These are phyloP conservation scores for Schlechtendalia chinensis DNA, from an alignment of 1,140 invertebrate genomes.

Conservation along the genomic window DNA sequence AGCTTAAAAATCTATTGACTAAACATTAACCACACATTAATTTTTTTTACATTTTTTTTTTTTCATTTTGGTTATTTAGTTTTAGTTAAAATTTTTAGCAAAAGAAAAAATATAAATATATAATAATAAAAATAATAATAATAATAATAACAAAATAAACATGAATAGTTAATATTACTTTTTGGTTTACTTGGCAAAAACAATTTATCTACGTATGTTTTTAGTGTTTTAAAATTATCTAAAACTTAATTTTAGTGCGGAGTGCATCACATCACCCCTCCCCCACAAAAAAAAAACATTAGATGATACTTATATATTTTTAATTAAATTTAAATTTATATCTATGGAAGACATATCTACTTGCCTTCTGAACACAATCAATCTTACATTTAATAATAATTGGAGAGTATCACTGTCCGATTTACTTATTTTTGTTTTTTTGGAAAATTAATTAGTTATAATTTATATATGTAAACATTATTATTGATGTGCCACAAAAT, in stretches of 20 bases:
- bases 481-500: slow-evolving; percentile 44
- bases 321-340: slow-evolving; percentile 39
- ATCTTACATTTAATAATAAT: slow-evolving; percentile 44
- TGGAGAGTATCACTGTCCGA: slow-evolving; percentile 46
- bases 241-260: slow-evolving; percentile 45
- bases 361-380: slow-evolving; percentile 50
- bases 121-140: slow-evolving; percentile 37
- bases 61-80: slow-evolving; percentile 28
- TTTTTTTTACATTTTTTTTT: slow-evolving; percentile 36
- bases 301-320: slow-evolving; percentile 24
- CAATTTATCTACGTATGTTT: slow-evolving; percentile 44
- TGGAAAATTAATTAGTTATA: slow-evolving; percentile 20
- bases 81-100: slow-evolving; percentile 39
- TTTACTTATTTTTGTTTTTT: slow-evolving; percentile 4
- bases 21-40: slow-evolving; percentile 50
- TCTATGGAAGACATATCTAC: slow-evolving; percentile 49
- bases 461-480: not conserved
- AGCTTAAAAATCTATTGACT: slow-evolving; percentile 49
- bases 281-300: slow-evolving; percentile 12
- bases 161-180: slow-evolving; percentile 42
- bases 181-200: slow-evolving; percentile 49
- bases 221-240: slow-evolving; percentile 44
- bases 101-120: slow-evolving; percentile 34
- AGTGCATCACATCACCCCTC: slow-evolving; percentile 32
- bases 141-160: slow-evolving; percentile 39